These are phyloP conservation scores for Eubasilissa regina DNA, from an alignment of 1,140 invertebrate genomes.

Conservation along the genomic window DNA sequence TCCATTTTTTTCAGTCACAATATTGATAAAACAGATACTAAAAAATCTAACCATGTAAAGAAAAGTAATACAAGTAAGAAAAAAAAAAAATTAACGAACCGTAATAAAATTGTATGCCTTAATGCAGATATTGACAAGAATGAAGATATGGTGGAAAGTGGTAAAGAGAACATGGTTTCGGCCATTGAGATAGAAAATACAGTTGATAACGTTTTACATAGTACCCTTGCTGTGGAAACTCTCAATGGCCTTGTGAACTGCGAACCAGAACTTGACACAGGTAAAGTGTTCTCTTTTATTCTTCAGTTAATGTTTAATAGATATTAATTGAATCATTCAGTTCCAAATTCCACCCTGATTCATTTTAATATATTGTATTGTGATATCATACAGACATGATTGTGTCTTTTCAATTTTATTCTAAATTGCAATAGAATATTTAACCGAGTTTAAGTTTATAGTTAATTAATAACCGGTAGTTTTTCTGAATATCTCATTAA, in stretches of 20 bases:
- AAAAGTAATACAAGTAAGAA: constrained; percentile 49
- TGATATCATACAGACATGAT: too few species aligned
- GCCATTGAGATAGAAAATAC: constrained; percentile 36
- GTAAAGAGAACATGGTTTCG: constrained; percentile 41
- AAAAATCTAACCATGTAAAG: not conserved
- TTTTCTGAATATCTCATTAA: not conserved
- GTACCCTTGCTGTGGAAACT: constrained; percentile 24
- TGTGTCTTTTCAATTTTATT: too few species aligned
- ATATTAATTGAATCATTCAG: too few species aligned
- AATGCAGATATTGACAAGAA: constrained; percentile 29
- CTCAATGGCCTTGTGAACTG: constrained; percentile 31
- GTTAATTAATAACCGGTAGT: too few species aligned
- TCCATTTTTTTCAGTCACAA: not conserved
- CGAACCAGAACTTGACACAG: constrained; percentile 38
- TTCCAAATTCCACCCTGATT: too few species aligned
- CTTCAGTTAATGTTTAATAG: not conserved
- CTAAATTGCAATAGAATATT: too few species aligned
- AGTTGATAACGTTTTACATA: constrained; percentile 14
- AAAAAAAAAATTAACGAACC: constrained; percentile 57
- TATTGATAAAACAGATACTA: not conserved
- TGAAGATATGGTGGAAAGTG: constrained; percentile 27
- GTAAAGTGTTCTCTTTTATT: constrained; percentile 4
- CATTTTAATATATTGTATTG: too few species aligned
- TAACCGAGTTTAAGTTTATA: too few species aligned
- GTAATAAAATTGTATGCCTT: constrained; percentile 1